Conservation (phyloP, 2,113 vertebrate genomes). For the Arenaria interpres region DNA sequence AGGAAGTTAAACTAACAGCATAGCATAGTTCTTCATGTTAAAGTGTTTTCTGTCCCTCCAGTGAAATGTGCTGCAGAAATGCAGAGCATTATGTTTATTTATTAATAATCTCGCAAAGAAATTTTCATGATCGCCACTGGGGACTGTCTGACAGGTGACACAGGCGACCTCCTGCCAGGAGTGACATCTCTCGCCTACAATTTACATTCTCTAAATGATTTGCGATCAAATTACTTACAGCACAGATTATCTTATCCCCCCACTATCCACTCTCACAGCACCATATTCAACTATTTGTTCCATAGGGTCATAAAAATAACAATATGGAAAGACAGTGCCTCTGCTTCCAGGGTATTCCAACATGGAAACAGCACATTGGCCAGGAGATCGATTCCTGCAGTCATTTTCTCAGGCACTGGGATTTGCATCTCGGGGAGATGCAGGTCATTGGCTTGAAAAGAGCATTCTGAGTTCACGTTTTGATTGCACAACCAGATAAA, state of each 20-base stretch:
- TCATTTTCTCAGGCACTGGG: conserved; percentile 35
- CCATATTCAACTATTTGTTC: conserved; percentile 28
- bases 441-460: conserved; percentile 37
- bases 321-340: conserved; percentile 26
- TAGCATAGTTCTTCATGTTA: background rate
- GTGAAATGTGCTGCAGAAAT: conserved; percentile 15
- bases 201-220: conserved; percentile 67
- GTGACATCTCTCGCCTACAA: conserved; percentile 60
- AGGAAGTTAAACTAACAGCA: background rate
- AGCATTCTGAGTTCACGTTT: background rate
- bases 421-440: conserved; percentile 33
- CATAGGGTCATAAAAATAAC: conserved; percentile 42
- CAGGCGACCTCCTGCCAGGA: conserved; percentile 57
- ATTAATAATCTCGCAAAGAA: conserved; percentile 53
- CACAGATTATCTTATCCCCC: conserved; percentile 27
- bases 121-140: conserved; percentile 50
- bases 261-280: background rate
- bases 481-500: conserved; percentile 42
- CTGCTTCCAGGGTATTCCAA: conserved; percentile 8
- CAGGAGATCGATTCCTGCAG: conserved; percentile 20
- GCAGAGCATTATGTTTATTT: conserved; percentile 61
- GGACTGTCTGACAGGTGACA: conserved; percentile 63
- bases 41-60: background rate
- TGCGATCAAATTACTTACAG: conserved; percentile 57
- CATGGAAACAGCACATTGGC: background rate